A percentile compares a stretch with the other conserved stretches of the same genome.
phyloP scores from a whole-genome alignment of 2,888 invertebrate genomes.

The Steinernema carpocapsae region DNA sequence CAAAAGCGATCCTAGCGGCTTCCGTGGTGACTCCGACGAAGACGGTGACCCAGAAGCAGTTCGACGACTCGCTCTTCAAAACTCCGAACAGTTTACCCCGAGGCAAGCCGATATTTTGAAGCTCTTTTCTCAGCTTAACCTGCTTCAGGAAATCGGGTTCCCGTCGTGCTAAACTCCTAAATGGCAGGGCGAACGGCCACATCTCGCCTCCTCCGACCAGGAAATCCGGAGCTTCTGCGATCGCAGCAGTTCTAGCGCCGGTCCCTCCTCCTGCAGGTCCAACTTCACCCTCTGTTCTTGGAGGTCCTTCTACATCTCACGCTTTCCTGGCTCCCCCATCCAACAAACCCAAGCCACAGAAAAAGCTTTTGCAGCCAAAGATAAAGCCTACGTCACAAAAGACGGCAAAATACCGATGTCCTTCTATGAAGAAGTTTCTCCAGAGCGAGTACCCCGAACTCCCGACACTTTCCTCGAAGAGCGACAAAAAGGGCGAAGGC shows the following conservation, averaged over 20 bases:
- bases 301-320: slow-evolving; percentile 7
- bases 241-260: slow-evolving; percentile 6
- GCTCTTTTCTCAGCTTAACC: not conserved
- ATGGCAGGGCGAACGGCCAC: slow-evolving; percentile 21
- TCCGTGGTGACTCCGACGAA: not conserved
- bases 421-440: not conserved
- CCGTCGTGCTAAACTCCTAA: not conserved
- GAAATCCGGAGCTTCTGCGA: slow-evolving; percentile 20
- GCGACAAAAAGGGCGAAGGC: not conserved
- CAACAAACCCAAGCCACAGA: not conserved
- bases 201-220: slow-evolving; percentile 18
- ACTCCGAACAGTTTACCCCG: not conserved
- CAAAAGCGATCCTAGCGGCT: not conserved
- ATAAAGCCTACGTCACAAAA: slow-evolving; percentile 13
- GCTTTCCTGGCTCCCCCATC: not conserved
- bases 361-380: not conserved
- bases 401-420: slow-evolving; percentile 23
- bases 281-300: not conserved
- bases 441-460: slow-evolving; percentile 20
- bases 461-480: not conserved
- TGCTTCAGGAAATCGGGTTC: not conserved
- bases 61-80: slow-evolving; percentile 27
- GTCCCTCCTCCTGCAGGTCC: not conserved
- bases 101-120: not conserved
- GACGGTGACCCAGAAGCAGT: not conserved